Base-by-base conservation (phyloP, 2,113 vertebrate species). In the Falco punctatus region DNA sequence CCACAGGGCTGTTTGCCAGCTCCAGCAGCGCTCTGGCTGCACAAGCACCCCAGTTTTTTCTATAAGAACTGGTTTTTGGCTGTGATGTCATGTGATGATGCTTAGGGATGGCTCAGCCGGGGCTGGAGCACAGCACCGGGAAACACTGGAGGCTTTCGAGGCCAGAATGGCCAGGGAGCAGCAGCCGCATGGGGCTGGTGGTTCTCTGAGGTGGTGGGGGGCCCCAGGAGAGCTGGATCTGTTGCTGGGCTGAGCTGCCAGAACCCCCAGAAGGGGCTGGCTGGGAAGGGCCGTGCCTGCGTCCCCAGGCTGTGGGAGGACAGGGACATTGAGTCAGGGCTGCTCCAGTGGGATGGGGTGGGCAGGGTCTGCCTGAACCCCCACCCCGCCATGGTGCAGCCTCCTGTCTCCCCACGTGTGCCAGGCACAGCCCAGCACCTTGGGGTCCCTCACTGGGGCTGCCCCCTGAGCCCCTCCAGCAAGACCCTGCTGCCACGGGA, bases 11-110 rank as follows among this genome's bases (percentile, higher is more conserved):
- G 27, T 17, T 16, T 3, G 8, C 13, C 26, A 10, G 46, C 57
- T 18, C 30, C 15, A 20, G 4, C 51, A 9, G 79, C 6, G 42
- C 59, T n/a, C 83, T 11, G 42, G 71, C 61, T 57, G 71, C 11
- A 2, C 28, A 3, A 48, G 22, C 61, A 13, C 30, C 35, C 19
- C 30, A 7, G 1, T 2, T 24, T 42, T 23, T 14, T 13, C 55
- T 9, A 6, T 7, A 3, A 27, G 61, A 65, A 32, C 33, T 28
- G 0, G 4, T 1, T 10, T 20, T 23, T 38, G 70, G 40, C 33
- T 32, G 70, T 13, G 40, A 12, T 42, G 8, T 16, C 22, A 27
- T 10, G 22, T 28, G 40, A 26, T 1, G 13, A 32, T 38, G 52
- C 52, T 38, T 16, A 28, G 42, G 52, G 65, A 11, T 10, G n/a